Base-by-base conservation (phyloP, 2,888 invertebrate genomes). In the Octodonta nipae region DNA sequence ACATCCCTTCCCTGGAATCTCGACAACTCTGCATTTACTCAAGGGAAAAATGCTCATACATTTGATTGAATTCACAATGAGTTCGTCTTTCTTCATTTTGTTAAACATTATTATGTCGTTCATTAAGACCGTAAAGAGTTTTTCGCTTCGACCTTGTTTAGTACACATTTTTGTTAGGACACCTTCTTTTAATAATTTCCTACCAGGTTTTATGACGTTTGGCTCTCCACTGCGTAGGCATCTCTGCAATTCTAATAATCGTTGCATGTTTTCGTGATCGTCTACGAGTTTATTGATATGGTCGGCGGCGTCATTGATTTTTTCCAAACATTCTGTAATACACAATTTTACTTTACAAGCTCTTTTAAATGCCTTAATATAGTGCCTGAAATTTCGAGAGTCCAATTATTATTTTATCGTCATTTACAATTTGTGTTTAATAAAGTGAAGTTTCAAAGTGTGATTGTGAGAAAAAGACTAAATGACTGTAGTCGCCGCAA, bases 61-160 rank as follows among this genome's bases (percentile, higher is more conserved):
- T 45, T 70, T 70, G 4, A 79, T 50, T 0, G 73, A 71, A 47
- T 71, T 71, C 7, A 71, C 65, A 15, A 69, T 67, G 2, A 67
- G 62, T 1, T 71, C 64, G 30, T 70, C 65, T 10, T 70, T 68
- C 32, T 67, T 59, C 30, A 73, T 65, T 61, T 80, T 82, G 49
- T 78, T 80, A 50, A 79, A 80, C 55, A 84, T 64, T 26, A 84
- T 63, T 45, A 78, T 75, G 50, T 84, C 84, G 10, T 71, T 78
- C 60, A 80, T 71, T 10, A 83, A 64, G 41, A 81, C 69, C 39
- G 80, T 75, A 52, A 78, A 77, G 5, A 78, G 60, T 44, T 70
- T 71, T 36, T 49, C 44, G 34, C 70, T 62, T 15, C 55, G 56
- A 35, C 59, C 56, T 4, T 65, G 33, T 33, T 46, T 47, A 7